phyloP scores from a whole-genome alignment of 1,140 invertebrate species.

The Samia ricini region DNA sequence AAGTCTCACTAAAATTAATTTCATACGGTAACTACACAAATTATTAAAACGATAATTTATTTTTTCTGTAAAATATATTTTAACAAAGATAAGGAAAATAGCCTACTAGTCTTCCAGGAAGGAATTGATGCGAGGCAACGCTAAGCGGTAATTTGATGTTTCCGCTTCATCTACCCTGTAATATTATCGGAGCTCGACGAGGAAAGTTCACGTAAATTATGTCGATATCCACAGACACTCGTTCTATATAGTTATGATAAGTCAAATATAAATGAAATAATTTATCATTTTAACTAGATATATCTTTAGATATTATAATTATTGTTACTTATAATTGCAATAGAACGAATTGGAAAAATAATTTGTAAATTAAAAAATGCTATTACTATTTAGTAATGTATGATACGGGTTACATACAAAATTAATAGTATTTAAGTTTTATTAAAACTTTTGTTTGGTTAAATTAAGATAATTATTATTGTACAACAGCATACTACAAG shows the following conservation, averaged over 20 bases:
- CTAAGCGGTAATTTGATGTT: constrained; percentile 15
- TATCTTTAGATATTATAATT: too few species aligned
- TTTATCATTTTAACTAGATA: too few species aligned
- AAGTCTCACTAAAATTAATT: background rate
- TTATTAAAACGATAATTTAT: background rate
- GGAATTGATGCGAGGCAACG: constrained; percentile 10
- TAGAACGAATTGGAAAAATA: too few species aligned
- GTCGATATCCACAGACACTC: background rate
- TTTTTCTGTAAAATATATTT: background rate
- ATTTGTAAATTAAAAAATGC: too few species aligned
- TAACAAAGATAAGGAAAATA: constrained; percentile 12
- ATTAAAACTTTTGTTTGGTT: too few species aligned
- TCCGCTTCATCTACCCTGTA: constrained; percentile 13
- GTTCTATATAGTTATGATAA: background rate
- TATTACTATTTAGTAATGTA: too few species aligned
- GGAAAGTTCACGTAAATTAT: constrained; percentile 13
- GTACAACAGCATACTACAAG: too few species aligned
- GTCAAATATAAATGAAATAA: too few species aligned
- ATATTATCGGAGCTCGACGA: constrained; percentile 10
- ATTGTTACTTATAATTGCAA: too few species aligned
- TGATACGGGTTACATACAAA: too few species aligned
- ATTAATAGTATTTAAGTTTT: too few species aligned
- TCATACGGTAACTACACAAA: background rate
- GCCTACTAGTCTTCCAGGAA: background rate
- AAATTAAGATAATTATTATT: too few species aligned